These are phyloP conservation scores for Sinohyriopsis cumingii DNA, from an alignment of 2,888 invertebrate species.

Conservation along the genomic window DNA sequence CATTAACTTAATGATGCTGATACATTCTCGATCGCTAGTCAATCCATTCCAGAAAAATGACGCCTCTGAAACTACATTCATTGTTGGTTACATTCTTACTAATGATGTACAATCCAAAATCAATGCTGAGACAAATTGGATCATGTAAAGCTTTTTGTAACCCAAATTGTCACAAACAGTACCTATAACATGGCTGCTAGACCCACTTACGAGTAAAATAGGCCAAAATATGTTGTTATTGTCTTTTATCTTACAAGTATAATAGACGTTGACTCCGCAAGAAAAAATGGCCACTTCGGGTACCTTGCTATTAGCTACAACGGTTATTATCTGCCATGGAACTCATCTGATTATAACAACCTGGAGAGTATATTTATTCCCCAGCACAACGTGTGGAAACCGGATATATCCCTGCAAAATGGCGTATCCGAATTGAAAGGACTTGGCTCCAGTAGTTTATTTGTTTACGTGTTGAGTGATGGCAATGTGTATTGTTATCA, in stretches of 20 bases:
- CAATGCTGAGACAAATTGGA: neutral
- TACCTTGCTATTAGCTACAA: constrained; percentile 19
- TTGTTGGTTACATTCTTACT: neutral
- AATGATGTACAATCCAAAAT: neutral
- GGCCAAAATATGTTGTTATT: constrained; percentile 19
- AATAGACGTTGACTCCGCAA: constrained; percentile 17
- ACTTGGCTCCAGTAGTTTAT: neutral
- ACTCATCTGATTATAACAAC: constrained; percentile 9
- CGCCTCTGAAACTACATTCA: too few relatives aligned
- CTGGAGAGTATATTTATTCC: neutral
- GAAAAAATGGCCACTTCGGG: constrained; percentile 23
- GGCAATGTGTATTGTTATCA: constrained; percentile 4
- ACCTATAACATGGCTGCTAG: constrained; percentile 13
- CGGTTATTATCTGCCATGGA: constrained; percentile 21
- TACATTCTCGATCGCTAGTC: too few relatives aligned
- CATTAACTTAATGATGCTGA: too few relatives aligned
- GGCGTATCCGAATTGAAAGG: constrained; percentile 1
- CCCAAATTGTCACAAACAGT: constrained; percentile 11
- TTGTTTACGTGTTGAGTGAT: neutral
- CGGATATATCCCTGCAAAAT: constrained; percentile 6
- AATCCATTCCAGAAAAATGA: too few relatives aligned
- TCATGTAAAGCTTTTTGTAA: constrained; percentile 7
- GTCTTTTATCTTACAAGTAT: constrained; percentile 19
- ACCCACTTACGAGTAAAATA: constrained; percentile 17
- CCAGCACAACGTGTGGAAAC: constrained; percentile 8